Evolutionary conservation across 2,113 vertebrate genomes (phyloP).

Genomic region (Solea solea): DNA sequence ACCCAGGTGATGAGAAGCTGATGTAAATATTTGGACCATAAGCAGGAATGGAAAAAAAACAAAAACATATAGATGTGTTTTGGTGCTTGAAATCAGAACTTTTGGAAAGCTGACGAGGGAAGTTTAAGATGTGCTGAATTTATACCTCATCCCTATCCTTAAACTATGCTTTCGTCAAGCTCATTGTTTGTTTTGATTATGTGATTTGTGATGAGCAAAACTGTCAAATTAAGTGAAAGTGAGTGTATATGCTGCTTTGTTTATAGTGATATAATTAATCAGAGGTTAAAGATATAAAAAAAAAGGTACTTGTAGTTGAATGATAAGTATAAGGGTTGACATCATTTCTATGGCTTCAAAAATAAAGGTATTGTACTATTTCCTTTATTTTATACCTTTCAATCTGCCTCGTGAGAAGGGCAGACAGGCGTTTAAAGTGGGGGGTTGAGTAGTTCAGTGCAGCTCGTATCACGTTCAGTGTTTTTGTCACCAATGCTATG

Average conservation of each 20-base stretch:
- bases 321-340: slow-evolving; percentile 15
- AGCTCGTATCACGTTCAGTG: slow-evolving; percentile 49
- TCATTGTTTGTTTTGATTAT: slow-evolving; percentile 37
- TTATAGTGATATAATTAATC: slow-evolving; percentile 52
- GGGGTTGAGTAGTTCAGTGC: slow-evolving; percentile 19
- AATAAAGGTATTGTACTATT: slow-evolving; percentile 19
- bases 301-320: slow-evolving; percentile 43
- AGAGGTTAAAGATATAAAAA: slow-evolving; percentile 42
- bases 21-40: slow-evolving; percentile 52
- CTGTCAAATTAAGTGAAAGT: slow-evolving; percentile 55
- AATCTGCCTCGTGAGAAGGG: slow-evolving; percentile 36
- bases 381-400: slow-evolving; percentile 28
- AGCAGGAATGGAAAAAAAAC: slow-evolving; percentile 13
- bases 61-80: slow-evolving; percentile 26
- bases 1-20: slow-evolving; percentile 41
- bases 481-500: slow-evolving; percentile 87
- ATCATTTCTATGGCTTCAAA: slow-evolving; percentile 41
- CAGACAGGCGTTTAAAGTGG: slow-evolving; percentile 11
- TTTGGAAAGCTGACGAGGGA: slow-evolving; percentile 20
- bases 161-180: slow-evolving; percentile 41
- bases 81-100: slow-evolving; percentile 51
- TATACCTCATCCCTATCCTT: slow-evolving; percentile 71
- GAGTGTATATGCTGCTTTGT: slow-evolving; percentile 78
- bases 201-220: slow-evolving; percentile 48
- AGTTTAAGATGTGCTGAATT: slow-evolving; percentile 41